Evolutionary conservation across 1,140 invertebrate species (phyloP).

Genomic region (Drosophila mojavensis): DNA sequence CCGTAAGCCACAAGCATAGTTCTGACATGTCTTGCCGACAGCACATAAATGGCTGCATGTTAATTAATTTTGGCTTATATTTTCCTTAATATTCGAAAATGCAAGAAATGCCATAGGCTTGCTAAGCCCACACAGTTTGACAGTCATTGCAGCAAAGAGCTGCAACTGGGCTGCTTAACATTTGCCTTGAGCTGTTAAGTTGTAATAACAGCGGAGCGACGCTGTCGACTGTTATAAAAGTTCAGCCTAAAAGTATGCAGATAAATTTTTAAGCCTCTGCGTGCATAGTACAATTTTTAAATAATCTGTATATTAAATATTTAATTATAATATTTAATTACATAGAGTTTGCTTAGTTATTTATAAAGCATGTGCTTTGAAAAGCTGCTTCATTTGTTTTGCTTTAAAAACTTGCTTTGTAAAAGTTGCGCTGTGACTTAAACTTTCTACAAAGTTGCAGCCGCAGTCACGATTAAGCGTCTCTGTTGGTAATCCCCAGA

Average conservation of each 20-base stretch:
- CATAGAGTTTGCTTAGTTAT: no score
- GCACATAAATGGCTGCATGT: background rate
- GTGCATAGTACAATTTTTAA: no score
- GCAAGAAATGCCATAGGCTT: no score
- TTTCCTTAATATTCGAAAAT: background rate
- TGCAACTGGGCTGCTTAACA: background rate
- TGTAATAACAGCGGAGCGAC: background rate
- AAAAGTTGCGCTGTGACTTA: slow-evolving; percentile 1
- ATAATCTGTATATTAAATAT: no score
- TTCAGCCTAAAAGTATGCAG: slow-evolving; percentile 3
- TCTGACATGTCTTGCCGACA: background rate
- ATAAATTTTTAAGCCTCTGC: background rate
- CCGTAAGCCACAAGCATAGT: background rate
- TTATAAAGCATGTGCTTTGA: no score
- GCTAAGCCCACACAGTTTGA: background rate
- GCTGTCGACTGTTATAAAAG: background rate
- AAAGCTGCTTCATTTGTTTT: no score
- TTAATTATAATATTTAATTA: no score
- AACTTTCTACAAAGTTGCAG: slow-evolving; percentile 10
- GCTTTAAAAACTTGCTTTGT: background rate
- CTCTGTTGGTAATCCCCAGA: background rate
- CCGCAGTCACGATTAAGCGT: slow-evolving; percentile 20
- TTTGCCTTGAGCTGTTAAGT: background rate
- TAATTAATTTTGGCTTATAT: slow-evolving; percentile 14
- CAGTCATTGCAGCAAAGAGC: background rate